These are phyloP conservation scores for Drosophila macrospina DNA, from an alignment of 2,888 invertebrate species.

Conservation along the genomic window DNA sequence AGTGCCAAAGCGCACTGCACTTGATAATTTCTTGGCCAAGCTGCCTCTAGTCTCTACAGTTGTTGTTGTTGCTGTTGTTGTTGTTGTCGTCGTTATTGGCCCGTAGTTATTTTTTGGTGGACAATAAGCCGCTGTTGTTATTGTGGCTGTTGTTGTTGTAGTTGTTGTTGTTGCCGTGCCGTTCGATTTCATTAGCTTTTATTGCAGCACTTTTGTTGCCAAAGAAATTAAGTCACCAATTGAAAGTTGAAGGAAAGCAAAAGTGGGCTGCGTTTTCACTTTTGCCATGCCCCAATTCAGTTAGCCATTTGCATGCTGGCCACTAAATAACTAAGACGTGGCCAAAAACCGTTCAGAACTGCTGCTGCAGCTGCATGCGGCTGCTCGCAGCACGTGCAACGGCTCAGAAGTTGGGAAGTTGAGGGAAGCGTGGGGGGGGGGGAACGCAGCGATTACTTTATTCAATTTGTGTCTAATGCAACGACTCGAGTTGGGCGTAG, in stretches of 20 bases:
- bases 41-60: slow-evolving; percentile 37
- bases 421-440: too few relatives aligned
- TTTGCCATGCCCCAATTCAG: slow-evolving; percentile 41
- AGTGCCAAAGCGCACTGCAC: slow-evolving; percentile 74
- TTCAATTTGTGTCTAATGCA: slow-evolving; percentile 12
- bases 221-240: slow-evolving; percentile 79
- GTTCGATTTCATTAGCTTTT: slow-evolving; percentile 81
- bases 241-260: slow-evolving; percentile 77
- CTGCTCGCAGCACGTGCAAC: slow-evolving; percentile 28
- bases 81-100: slow-evolving; percentile 21
- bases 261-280: slow-evolving; percentile 74
- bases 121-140: slow-evolving; percentile 56
- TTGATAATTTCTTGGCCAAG: slow-evolving; percentile 77
- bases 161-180: slow-evolving; percentile 35
- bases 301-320: slow-evolving; percentile 44
- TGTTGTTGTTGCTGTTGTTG: slow-evolving; percentile 23
- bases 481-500: neutral
- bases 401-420: neutral
- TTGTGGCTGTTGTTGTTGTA: slow-evolving; percentile 5
- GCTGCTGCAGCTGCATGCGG: slow-evolving; percentile 40
- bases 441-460: neutral
- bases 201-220: slow-evolving; percentile 71
- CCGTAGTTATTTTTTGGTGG: slow-evolving; percentile 44
- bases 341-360: slow-evolving; percentile 43
- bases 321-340: slow-evolving; percentile 61